phyloP scores from a whole-genome alignment of 2,888 invertebrate species.

The Nomada lathburiana region DNA sequence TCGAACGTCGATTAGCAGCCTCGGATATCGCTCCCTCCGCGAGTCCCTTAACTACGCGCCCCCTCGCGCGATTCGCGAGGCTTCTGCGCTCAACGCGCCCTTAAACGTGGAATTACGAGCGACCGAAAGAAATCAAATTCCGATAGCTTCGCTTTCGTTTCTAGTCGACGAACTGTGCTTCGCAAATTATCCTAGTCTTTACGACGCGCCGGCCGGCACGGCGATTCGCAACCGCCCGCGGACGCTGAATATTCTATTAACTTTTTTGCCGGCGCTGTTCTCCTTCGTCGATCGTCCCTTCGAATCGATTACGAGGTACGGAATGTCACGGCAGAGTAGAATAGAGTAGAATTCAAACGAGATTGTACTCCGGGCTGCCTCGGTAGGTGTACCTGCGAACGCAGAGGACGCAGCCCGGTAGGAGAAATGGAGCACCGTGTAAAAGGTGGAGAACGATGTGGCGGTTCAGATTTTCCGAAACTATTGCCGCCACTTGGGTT shows the following conservation, averaged over 20 bases:
- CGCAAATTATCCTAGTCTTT: slow-evolving; percentile 41
- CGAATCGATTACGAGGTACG: neutral
- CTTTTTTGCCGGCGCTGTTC: slow-evolving; percentile 16
- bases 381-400: neutral
- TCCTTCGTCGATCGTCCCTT: slow-evolving; percentile 12
- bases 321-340: neutral
- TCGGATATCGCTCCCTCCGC: no score
- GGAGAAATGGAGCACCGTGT: slow-evolving; percentile 1
- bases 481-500: slow-evolving; percentile 44
- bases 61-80: no score
- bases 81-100: slow-evolving; percentile 13
- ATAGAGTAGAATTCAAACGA: neutral
- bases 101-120: slow-evolving; percentile 12
- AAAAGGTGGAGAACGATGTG: slow-evolving; percentile 30
- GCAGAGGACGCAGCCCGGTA: neutral
- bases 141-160: slow-evolving; percentile 28
- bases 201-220: neutral
- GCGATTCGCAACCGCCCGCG: neutral
- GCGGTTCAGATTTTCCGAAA: neutral
- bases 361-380: neutral
- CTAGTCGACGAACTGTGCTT: slow-evolving; percentile 21
- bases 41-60: no score
- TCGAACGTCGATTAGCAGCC: no score
- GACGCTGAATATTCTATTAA: slow-evolving; percentile 37
- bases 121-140: slow-evolving; percentile 18